Evolutionary conservation across 2,888 invertebrate genomes (phyloP), one percentile per base, ranked within the genome.

Genomic region (Helobdella robusta): DNA sequence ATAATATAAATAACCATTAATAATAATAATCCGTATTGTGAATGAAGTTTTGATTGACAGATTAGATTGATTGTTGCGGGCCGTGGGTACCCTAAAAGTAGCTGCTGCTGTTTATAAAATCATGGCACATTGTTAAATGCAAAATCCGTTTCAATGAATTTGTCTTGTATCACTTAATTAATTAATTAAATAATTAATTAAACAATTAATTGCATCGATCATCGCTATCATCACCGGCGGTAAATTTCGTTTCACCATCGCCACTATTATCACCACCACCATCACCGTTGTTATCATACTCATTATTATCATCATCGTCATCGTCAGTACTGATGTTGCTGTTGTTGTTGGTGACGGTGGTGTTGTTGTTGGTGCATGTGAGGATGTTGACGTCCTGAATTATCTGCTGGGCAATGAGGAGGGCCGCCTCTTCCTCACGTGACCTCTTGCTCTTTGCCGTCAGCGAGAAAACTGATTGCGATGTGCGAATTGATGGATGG

Each of bases 341-440:
- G 5, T n/a, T 11, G n/a, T 32, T n/a, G 4, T 23, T 30, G 28
- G 4, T 23, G 23, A 2, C 11, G 20, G 11, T 32, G 3, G 40
- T 2, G 15, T 60, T 18, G 34, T 62, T 62, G 3, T 28, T 2
- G 15, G 40, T 18, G 34, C 50, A 50, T n/a, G 62, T 62, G 32
- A 50, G 4, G 1, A 62, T 2, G 28, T 62, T 25, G 2, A 95
- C 88, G 83, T 94, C 94, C 80, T 89, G 89, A 52, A 95, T 87
- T 75, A 95, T 95, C 89, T 92, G 92, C 81, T 91, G 90, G 32
- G 95, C 94, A 70, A 94, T 89, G 82, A 92, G 89, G 88, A 93
- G 90, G 4, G 95, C 95, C 84, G 94, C 87, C 79, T 94, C 93
- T 80, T 95, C 93, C 81, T 93, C 75, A 35, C 75, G 75, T 25